phyloP scores from a whole-genome alignment of 1,140 invertebrate species.

The Dryas iulia region DNA sequence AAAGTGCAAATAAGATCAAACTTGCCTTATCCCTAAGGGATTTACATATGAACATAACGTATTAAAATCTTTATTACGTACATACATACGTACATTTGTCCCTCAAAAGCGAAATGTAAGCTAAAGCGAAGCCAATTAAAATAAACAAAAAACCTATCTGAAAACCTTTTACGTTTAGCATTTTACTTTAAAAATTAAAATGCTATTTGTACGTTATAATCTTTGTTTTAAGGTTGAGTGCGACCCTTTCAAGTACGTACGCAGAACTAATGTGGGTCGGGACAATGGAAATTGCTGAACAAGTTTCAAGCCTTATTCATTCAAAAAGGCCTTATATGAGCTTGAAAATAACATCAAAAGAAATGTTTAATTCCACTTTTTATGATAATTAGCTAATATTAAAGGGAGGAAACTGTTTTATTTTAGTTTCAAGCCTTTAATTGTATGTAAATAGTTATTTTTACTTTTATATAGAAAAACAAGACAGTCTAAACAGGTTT shows the following conservation, averaged over 20 bases:
- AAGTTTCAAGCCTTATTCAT: constrained; percentile 14
- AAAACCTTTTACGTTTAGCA: neutral
- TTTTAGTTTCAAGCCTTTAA: neutral
- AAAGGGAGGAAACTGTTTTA: neutral
- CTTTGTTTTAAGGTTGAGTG: neutral
- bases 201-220: neutral
- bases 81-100: neutral
- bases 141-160: neutral
- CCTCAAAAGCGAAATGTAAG: neutral
- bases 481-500: no score
- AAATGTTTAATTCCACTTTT: neutral
- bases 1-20: no score
- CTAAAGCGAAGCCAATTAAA: neutral
- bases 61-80: no score
- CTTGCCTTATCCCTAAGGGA: no score
- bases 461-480: no score
- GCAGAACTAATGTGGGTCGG: constrained; percentile 15
- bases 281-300: constrained; percentile 17
- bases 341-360: neutral
- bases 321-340: constrained; percentile 6
- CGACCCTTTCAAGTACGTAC: constrained; percentile 15
- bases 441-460: neutral
- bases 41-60: no score
- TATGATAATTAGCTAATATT: neutral
- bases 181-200: constrained; percentile 1